Conservation (phyloP, 2,888 invertebrate species). For the Thysanoteuthis rhombus region DNA sequence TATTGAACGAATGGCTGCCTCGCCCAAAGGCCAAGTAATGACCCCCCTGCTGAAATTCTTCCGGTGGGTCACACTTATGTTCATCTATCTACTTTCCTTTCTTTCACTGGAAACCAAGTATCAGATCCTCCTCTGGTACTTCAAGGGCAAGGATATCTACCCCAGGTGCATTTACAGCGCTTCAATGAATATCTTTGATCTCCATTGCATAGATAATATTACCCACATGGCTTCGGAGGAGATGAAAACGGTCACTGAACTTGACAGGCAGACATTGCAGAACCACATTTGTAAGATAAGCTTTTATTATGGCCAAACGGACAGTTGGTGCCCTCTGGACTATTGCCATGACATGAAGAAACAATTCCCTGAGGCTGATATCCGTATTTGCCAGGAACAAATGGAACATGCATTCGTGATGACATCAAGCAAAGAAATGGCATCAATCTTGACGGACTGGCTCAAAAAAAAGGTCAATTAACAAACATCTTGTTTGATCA, state of each 20-base stretch:
- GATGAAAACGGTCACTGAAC: constrained; percentile 78
- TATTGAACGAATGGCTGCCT: constrained; percentile 82
- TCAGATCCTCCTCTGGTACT: constrained; percentile 59
- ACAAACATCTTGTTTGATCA: neutral
- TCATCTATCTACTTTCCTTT: constrained; percentile 57
- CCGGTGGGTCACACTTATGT: constrained; percentile 60
- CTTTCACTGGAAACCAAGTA: constrained; percentile 50
- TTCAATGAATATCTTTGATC: constrained; percentile 61
- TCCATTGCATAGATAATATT: constrained; percentile 54
- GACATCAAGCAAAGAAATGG: constrained; percentile 64
- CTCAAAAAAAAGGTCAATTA: constrained; percentile 35
- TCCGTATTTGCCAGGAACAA: constrained; percentile 73
- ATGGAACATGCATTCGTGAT: constrained; percentile 86
- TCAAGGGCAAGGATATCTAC: constrained; percentile 44
- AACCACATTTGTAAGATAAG: constrained; percentile 75
- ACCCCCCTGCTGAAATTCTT: constrained; percentile 73
- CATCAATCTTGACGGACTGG: constrained; percentile 57
- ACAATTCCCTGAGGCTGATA: constrained; percentile 74
- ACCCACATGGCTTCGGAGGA: constrained; percentile 71
- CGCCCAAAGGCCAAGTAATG: constrained; percentile 78
- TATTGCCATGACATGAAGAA: constrained; percentile 77
- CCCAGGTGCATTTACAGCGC: constrained; percentile 60
- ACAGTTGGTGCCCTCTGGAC: constrained; percentile 84
- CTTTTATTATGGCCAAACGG: constrained; percentile 82
- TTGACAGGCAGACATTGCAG: constrained; percentile 75